Percentiles rank a stretch among this genome's conserved stretches.
These are phyloP conservation scores for Phalera bucephala DNA, from an alignment of 2,888 invertebrate genomes.

Conservation along the genomic window DNA sequence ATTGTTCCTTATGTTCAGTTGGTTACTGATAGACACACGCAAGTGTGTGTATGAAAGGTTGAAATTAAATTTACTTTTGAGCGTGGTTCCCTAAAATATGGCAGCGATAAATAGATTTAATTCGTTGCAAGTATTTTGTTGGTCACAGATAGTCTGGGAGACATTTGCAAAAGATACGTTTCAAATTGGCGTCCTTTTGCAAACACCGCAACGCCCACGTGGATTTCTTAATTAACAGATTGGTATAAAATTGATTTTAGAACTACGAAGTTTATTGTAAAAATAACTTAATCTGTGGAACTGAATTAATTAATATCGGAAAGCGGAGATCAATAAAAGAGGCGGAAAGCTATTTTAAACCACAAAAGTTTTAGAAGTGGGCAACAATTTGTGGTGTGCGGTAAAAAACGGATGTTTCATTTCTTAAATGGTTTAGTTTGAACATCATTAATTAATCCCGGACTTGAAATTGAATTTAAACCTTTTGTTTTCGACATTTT, in stretches of 20 bases:
- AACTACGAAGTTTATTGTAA: background rate
- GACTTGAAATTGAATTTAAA: no score
- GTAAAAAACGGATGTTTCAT: slow-evolving; percentile 4
- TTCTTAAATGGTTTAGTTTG: slow-evolving; percentile 14
- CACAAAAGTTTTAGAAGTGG: slow-evolving; percentile 4
- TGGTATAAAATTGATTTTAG: background rate
- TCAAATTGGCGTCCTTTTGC: slow-evolving; percentile 10
- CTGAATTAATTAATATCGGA: background rate
- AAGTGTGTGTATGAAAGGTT: no score
- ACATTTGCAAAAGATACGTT: slow-evolving; percentile 16
- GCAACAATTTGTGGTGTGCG: slow-evolving; percentile 19
- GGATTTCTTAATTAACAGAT: slow-evolving; percentile 9
- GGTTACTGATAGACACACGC: no score
- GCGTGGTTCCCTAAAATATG: no score
- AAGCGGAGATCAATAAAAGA: background rate
- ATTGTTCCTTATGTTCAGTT: no score
- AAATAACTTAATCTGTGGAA: background rate
- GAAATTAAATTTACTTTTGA: no score
- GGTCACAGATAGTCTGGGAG: slow-evolving; percentile 5
- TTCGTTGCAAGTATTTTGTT: slow-evolving; percentile 4
- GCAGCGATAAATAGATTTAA: background rate
- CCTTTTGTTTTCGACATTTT: no score
- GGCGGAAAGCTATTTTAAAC: slow-evolving; percentile 7
- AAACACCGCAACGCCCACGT: slow-evolving; percentile 10
- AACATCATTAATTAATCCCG: slow-evolving; percentile 8